Evolutionary conservation across 2,797 vertebrate species (phyloP).

Genomic region (Trichosurus vulpecula): DNA sequence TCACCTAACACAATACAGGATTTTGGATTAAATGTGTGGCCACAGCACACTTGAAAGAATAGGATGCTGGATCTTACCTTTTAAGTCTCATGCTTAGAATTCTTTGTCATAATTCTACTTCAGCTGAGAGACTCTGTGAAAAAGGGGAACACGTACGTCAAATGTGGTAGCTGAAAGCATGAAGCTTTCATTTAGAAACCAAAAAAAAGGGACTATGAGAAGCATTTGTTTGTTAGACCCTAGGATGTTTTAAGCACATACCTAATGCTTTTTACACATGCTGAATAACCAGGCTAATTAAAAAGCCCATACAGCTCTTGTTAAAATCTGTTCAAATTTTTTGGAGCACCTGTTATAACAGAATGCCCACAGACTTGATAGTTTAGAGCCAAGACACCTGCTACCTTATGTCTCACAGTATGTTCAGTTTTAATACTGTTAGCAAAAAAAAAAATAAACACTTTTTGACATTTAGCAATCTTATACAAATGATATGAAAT

Average conservation of each 20-base stretch:
- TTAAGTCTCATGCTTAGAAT: background rate
- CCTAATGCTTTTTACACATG: conserved; percentile 88
- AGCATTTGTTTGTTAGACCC: conserved; percentile 85
- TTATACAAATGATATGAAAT: conserved; percentile 85
- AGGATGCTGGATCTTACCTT: conserved; percentile 22
- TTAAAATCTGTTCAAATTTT: conserved; percentile 90
- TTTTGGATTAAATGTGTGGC: conserved; percentile 8
- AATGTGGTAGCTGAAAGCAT: conserved; percentile 76
- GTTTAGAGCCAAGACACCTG: conserved; percentile 89
- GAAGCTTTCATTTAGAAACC: conserved; percentile 68
- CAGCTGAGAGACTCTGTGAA: conserved; percentile 57
- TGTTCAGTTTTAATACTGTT: conserved; percentile 88
- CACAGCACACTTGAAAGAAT: background rate
- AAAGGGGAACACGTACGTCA: conserved; percentile 73
- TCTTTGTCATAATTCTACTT: conserved; percentile 56
- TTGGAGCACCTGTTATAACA: conserved; percentile 90
- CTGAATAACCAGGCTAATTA: conserved; percentile 90
- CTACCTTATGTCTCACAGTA: conserved; percentile 90
- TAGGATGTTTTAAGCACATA: conserved; percentile 87
- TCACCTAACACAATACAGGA: background rate
- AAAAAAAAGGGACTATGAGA: conserved; percentile 79
- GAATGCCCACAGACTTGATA: conserved; percentile 90
- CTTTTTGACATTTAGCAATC: conserved; percentile 89
- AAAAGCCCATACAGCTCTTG: conserved; percentile 88
- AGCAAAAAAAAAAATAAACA: conserved; percentile 82